These are phyloP conservation scores for Brachyrhaphis roseni DNA, from an alignment of 2,797 vertebrate genomes.

Conservation along the genomic window DNA sequence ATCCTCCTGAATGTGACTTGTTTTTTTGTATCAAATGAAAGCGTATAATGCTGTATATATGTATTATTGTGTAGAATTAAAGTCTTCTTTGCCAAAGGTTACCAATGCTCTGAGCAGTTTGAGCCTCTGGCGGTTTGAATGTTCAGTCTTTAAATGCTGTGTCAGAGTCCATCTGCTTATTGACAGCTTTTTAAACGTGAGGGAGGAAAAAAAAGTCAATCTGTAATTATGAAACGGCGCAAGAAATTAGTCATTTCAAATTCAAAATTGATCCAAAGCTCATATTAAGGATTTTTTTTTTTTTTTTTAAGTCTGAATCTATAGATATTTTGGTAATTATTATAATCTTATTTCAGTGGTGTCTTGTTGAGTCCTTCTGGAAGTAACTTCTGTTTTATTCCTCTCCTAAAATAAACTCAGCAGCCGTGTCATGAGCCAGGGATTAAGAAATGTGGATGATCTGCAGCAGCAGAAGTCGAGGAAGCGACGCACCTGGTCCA, in stretches of 20 bases:
- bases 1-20: slow-evolving; percentile 64
- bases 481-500: slow-evolving; percentile 15
- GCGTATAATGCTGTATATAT: slow-evolving; percentile 84
- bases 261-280: background rate
- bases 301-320: background rate
- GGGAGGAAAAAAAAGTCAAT: background rate
- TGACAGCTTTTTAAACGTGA: background rate
- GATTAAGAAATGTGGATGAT: background rate
- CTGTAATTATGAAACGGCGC: background rate
- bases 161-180: slow-evolving; percentile 37
- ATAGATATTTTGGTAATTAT: background rate
- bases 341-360: background rate
- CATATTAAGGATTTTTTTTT: background rate
- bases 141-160: slow-evolving; percentile 50
- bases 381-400: slow-evolving; percentile 24
- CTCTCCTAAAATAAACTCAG: slow-evolving; percentile 23
- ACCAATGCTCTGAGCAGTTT: slow-evolving; percentile 40
- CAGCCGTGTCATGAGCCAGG: slow-evolving; percentile 4
- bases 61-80: slow-evolving; percentile 86
- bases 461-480: slow-evolving; percentile 47
- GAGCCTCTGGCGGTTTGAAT: slow-evolving; percentile 30
- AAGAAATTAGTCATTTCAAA: background rate
- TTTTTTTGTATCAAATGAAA: slow-evolving; percentile 80
- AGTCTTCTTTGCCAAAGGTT: slow-evolving; percentile 71
- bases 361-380: background rate